phyloP scores from a whole-genome alignment of 2,888 invertebrate species.

The Rhamnusium bicolor region DNA sequence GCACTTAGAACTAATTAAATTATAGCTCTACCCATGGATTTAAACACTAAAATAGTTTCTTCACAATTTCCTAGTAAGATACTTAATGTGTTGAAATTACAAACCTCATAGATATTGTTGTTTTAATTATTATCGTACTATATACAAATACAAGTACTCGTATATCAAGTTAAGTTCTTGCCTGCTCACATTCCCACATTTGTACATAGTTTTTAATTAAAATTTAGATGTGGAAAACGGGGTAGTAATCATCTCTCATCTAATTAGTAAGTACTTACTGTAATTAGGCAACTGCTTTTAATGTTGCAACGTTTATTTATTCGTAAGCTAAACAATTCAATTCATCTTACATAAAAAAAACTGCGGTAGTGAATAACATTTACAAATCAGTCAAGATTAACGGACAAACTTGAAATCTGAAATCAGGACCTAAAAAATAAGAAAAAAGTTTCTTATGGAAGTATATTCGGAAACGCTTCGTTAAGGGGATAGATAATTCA shows the following conservation, averaged over 20 bases:
- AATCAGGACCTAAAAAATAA: too few species aligned
- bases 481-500: too few species aligned
- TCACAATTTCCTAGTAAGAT: constrained; percentile 3
- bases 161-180: not conserved
- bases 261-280: not conserved
- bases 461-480: too few species aligned
- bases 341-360: not conserved
- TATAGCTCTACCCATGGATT: not conserved
- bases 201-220: not conserved
- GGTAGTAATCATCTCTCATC: not conserved
- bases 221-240: not conserved
- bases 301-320: not conserved
- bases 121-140: constrained; percentile 10
- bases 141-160: constrained; percentile 5
- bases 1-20: constrained; percentile 10
- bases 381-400: too few species aligned
- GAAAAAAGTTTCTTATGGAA: too few species aligned
- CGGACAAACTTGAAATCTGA: too few species aligned
- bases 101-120: not conserved
- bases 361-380: too few species aligned
- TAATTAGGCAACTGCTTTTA: not conserved
- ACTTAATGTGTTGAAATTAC: not conserved
- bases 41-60: not conserved
- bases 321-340: not conserved
- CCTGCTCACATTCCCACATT: constrained; percentile 9